Percentiles rank a stretch among this genome's conserved stretches.
Evolutionary conservation across 2,888 invertebrate species (phyloP).

Genomic region (Dryomyza anilis): DNA sequence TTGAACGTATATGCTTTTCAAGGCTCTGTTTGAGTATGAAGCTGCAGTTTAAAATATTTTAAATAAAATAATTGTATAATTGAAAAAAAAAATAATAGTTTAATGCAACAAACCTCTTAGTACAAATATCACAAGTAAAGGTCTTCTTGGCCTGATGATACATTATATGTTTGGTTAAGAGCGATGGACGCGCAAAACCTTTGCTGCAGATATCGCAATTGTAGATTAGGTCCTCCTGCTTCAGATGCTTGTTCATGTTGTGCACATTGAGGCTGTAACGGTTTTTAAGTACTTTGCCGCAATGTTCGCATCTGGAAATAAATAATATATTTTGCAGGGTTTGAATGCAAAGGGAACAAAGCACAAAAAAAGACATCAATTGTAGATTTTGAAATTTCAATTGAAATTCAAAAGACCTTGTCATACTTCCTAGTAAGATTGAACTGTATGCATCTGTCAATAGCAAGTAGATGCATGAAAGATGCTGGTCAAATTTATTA

Average conservation of each 20-base stretch:
- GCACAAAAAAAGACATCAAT: too few species aligned
- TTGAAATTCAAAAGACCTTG: too few species aligned
- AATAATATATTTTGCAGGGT: neutral
- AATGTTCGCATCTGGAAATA: conserved; percentile 34
- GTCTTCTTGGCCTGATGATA: conserved; percentile 33
- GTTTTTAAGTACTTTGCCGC: conserved; percentile 32
- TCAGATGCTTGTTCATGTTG: conserved; percentile 32
- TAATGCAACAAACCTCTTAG: conserved; percentile 34
- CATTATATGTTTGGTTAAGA: conserved; percentile 34
- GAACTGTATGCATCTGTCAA: too few species aligned
- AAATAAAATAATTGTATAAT: neutral
- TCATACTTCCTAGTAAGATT: too few species aligned
- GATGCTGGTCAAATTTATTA: too few species aligned
- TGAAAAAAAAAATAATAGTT: neutral
- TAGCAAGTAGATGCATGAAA: too few species aligned
- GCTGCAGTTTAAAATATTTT: conserved; percentile 32
- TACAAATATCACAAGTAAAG: conserved; percentile 36
- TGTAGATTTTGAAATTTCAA: too few species aligned
- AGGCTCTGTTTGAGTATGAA: conserved; percentile 46
- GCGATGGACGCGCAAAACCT: conserved; percentile 32
- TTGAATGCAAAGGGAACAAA: too few species aligned
- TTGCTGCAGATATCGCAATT: conserved; percentile 36
- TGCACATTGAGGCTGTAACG: conserved; percentile 34
- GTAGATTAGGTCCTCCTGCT: conserved; percentile 30
- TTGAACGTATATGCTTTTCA: conserved; percentile 49